Percentiles rank a stretch among this genome's conserved stretches.
phyloP scores from a whole-genome alignment of 2,797 vertebrate genomes.

The Adrianichthys oophorus region DNA sequence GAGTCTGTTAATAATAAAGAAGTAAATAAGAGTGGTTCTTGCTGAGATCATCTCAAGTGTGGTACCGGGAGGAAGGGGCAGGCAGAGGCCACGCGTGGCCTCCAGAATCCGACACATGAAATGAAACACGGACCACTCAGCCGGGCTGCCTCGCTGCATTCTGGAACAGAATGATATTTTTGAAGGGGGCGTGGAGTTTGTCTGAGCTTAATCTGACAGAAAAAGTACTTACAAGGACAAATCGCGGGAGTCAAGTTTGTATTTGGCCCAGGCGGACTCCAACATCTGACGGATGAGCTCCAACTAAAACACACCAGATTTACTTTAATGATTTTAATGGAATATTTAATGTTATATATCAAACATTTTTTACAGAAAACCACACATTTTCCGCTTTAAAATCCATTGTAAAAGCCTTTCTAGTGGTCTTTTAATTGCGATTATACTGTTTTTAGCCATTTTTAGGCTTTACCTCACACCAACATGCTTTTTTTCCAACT shows the following conservation, averaged over 20 bases:
- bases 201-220: not conserved
- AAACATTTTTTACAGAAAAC: too few relatives aligned
- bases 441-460: too few relatives aligned
- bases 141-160: conserved; percentile 73
- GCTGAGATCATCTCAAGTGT: not conserved
- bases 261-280: conserved; percentile 88
- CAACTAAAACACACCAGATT: conserved; percentile 75
- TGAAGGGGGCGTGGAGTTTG: too few relatives aligned
- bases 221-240: conserved; percentile 84
- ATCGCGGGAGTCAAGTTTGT: conserved; percentile 75
- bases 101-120: conserved; percentile 90
- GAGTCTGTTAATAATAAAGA: too few relatives aligned
- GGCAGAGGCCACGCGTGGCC: conserved; percentile 82
- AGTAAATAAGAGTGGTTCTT: too few relatives aligned
- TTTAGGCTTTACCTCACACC: too few relatives aligned
- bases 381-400: too few relatives aligned
- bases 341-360: too few relatives aligned
- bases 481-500: too few relatives aligned
- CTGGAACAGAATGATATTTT: conserved; percentile 52
- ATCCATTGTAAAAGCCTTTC: too few relatives aligned
- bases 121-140: conserved; percentile 86
- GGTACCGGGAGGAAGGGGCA: conserved; percentile 93
- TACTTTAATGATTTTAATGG: too few relatives aligned
- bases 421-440: too few relatives aligned
- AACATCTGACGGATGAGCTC: conserved; percentile 87